phyloP scores from a whole-genome alignment of 2,888 invertebrate species.

The Conchocele bisecta region DNA sequence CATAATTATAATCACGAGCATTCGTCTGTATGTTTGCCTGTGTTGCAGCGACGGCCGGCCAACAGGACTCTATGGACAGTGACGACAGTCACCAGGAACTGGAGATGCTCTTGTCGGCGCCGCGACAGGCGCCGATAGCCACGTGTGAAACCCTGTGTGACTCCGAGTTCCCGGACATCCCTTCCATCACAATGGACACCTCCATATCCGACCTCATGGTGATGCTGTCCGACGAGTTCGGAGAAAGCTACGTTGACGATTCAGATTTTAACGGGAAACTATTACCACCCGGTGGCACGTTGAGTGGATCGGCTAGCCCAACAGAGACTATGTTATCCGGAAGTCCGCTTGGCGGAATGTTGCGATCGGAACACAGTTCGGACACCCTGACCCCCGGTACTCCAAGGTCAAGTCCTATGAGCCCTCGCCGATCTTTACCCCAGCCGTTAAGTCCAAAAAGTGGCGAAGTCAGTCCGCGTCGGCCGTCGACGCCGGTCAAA shows the following conservation, averaged over 20 bases:
- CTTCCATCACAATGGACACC: slow-evolving; percentile 71
- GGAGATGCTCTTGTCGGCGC: slow-evolving; percentile 65
- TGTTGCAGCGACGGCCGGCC: slow-evolving; percentile 52
- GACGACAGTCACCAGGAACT: slow-evolving; percentile 65
- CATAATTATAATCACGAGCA: no score
- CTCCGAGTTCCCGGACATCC: slow-evolving; percentile 63
- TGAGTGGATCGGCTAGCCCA: slow-evolving; percentile 61
- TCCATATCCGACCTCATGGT: slow-evolving; percentile 63
- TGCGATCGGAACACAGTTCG: slow-evolving; percentile 77
- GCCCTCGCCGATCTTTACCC: slow-evolving; percentile 71
- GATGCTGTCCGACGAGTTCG: slow-evolving; percentile 64
- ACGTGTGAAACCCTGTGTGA: slow-evolving; percentile 82
- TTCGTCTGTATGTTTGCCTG: not conserved
- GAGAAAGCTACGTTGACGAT: slow-evolving; percentile 71
- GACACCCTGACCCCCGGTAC: slow-evolving; percentile 80
- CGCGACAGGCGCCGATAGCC: slow-evolving; percentile 82
- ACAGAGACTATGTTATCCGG: slow-evolving; percentile 69
- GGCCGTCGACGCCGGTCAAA: slow-evolving; percentile 70
- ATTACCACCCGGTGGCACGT: slow-evolving; percentile 50
- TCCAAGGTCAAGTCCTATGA: slow-evolving; percentile 76
- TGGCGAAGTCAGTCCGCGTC: slow-evolving; percentile 66
- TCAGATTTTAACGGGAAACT: slow-evolving; percentile 61
- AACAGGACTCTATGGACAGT: slow-evolving; percentile 71
- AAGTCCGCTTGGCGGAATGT: slow-evolving; percentile 57
- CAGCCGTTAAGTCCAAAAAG: slow-evolving; percentile 62